Evolutionary conservation across 1,140 invertebrate species (phyloP).

Genomic region (Meloidogyne chitwoodi): DNA sequence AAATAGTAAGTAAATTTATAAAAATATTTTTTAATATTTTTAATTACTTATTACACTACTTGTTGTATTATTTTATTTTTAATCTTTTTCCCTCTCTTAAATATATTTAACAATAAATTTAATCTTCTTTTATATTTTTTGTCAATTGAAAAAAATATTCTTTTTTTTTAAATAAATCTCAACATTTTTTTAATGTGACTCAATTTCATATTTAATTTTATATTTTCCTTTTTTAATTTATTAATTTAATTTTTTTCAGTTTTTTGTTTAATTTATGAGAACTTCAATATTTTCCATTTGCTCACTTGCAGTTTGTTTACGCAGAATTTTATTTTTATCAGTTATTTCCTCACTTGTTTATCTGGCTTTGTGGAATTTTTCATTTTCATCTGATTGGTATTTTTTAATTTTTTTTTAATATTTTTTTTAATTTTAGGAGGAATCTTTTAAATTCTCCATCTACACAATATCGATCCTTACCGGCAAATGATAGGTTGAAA

Average conservation of each 20-base stretch:
- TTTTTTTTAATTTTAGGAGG: background rate
- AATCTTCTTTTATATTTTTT: too few relatives aligned
- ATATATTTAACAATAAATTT: too few relatives aligned
- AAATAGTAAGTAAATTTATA: too few relatives aligned
- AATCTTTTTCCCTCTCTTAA: too few relatives aligned
- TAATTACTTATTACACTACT: too few relatives aligned
- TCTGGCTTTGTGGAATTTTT: slow-evolving; percentile 21
- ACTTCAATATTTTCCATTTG: slow-evolving; percentile 27
- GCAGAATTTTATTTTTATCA: slow-evolving; percentile 23
- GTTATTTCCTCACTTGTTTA: slow-evolving; percentile 18
- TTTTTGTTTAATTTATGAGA: background rate
- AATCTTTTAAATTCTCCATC: background rate
- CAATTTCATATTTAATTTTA: too few relatives aligned
- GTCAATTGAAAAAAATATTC: too few relatives aligned
- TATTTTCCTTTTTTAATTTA: background rate
- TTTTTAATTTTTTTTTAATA: background rate
- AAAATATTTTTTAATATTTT: too few relatives aligned
- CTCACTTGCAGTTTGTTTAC: slow-evolving; percentile 19
- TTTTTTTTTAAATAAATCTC: too few relatives aligned
- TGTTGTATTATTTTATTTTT: too few relatives aligned
- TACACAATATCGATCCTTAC: background rate
- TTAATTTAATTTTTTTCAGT: background rate
- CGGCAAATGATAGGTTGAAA: background rate
- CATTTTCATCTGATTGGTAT: slow-evolving; percentile 10
- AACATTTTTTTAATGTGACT: too few relatives aligned